These are phyloP conservation scores for Myrmecophaga tridactyla DNA, from an alignment of 2,113 vertebrate species.

Conservation along the genomic window DNA sequence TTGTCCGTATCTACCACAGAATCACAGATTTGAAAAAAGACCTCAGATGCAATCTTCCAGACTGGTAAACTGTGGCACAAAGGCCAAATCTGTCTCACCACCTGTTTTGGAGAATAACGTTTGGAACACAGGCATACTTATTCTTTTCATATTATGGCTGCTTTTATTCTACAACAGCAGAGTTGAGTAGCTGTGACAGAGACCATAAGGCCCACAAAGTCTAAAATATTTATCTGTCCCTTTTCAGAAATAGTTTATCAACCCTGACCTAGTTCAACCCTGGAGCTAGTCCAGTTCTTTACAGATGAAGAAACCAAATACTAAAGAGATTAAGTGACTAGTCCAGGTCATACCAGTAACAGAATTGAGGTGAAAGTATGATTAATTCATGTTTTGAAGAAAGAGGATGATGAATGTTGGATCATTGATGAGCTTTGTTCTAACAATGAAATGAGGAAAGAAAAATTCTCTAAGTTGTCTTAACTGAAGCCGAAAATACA, in stretches of 20 bases:
- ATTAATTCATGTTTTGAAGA: slow-evolving; percentile 22
- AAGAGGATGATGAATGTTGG: background rate
- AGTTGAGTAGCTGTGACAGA: background rate
- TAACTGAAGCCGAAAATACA: background rate
- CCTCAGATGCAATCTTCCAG: background rate
- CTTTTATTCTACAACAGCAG: slow-evolving; percentile 27
- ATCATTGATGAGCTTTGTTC: background rate
- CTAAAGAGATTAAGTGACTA: background rate
- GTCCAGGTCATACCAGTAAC: background rate
- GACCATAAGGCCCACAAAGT: background rate
- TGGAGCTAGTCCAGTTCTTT: background rate
- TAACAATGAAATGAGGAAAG: background rate
- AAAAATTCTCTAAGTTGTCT: background rate
- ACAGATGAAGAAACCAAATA: background rate
- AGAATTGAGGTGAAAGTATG: background rate
- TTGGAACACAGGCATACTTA: background rate
- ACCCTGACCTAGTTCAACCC: background rate
- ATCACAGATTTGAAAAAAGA: background rate
- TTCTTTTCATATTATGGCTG: background rate
- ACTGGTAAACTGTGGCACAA: background rate
- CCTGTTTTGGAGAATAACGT: background rate
- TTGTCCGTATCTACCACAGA: background rate
- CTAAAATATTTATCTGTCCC: background rate
- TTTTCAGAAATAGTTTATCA: background rate
- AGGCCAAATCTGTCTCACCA: background rate